Base-by-base conservation (phyloP, 2,797 vertebrate genomes). In the Gymnopithys bicolor region DNA sequence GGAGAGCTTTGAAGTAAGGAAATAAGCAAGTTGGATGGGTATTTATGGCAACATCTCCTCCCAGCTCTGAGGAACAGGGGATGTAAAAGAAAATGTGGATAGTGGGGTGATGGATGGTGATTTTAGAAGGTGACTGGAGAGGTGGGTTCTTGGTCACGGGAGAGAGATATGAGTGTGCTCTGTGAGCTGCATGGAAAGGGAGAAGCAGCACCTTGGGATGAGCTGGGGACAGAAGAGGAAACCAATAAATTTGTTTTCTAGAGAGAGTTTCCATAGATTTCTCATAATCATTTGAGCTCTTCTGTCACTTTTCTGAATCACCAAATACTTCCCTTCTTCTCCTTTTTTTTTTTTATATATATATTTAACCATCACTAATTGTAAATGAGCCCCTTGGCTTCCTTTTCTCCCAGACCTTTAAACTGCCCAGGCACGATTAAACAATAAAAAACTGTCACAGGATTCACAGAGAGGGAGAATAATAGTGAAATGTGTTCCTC, bases 401-500 rank as follows among this genome's bases (percentile, higher is more conserved):
- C 91, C 64, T 90, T 79, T 90, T 37, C 91, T 87, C 58, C 33
- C 87, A 95, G 85, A 84, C 84, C 33, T 74, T 89, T 63, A 82
- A 95, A 92, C 84, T 79, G 75, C 77, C 77, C 96, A 89, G 83
- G 91, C 89, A 93, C 18, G 14, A 84, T 79, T 56, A 94, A 93
- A 84, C 77, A 91, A 30, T 63, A 89, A 93, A 94, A 95, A 96
- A 92, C 41, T 58, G 94, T 94, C 94, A 88, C 85, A 95, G 83
- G 19, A 94, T 90, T 94, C 46, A 0, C 80, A 90, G 74, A 87
- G 84, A 87, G 85, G 79, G 81, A 77, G 84, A 96, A 94, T 74
- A 96, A 96, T 78, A 83, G 92, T 35, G 45, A 96, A 97, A 96
- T 97, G 94, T 96, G 95, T 96, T 96, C 93, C 86, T 97, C 91